phyloP scores from a whole-genome alignment of 1,140 invertebrate genomes.

The Cecropterus lyciades region DNA sequence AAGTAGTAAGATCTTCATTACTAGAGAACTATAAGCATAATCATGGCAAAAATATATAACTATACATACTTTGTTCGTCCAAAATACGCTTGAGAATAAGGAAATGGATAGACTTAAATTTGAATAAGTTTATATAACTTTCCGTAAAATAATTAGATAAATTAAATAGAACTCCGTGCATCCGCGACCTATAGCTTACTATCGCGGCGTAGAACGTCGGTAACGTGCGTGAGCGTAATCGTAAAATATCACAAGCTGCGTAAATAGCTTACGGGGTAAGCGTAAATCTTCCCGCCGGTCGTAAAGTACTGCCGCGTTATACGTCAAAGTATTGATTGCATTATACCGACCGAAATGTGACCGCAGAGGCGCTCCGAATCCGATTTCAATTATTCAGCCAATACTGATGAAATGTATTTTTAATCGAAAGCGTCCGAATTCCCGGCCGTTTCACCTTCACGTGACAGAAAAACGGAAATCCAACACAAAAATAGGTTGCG shows the following conservation, averaged over 20 bases:
- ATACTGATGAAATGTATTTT: constrained; percentile 55
- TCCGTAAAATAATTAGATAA: too few species aligned
- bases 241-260: constrained; percentile 63
- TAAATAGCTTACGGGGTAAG: constrained; percentile 57
- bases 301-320: constrained; percentile 65
- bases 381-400: constrained; percentile 64
- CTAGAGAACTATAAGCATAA: too few species aligned
- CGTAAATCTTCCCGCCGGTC: constrained; percentile 66
- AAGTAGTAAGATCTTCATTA: too few species aligned
- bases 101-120: too few species aligned
- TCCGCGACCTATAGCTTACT: not conserved
- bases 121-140: too few species aligned
- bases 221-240: constrained; percentile 65
- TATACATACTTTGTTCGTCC: too few species aligned
- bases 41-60: too few species aligned
- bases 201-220: constrained; percentile 7
- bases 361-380: constrained; percentile 51
- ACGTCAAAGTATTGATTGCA: constrained; percentile 74
- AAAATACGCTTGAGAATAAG: too few species aligned
- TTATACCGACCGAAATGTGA: constrained; percentile 57
- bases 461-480: constrained; percentile 43
- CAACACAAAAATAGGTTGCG: constrained; percentile 65
- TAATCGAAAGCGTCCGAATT: constrained; percentile 46
- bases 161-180: not conserved
- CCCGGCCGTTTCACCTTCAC: constrained; percentile 24